Evolutionary conservation across 1,140 invertebrate genomes (phyloP).

Genomic region (Liolophura sinensis): DNA sequence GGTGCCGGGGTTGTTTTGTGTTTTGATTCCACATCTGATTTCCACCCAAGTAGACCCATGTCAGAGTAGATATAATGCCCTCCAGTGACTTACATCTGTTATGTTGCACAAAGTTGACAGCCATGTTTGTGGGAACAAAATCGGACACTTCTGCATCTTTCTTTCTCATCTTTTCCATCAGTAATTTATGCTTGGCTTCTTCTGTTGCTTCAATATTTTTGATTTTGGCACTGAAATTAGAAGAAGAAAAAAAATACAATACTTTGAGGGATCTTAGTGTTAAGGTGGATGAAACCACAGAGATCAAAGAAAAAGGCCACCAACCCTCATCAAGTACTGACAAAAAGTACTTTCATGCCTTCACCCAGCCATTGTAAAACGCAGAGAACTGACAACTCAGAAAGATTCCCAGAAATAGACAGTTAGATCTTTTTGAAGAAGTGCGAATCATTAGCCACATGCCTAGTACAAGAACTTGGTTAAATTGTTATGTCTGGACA

Average conservation of each 20-base stretch:
- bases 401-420: too few species aligned
- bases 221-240: constrained; percentile 81
- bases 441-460: too few species aligned
- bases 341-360: background rate
- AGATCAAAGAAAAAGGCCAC: background rate
- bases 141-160: constrained; percentile 88
- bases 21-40: too few species aligned
- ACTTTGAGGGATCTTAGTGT: background rate
- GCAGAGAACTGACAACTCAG: too few species aligned
- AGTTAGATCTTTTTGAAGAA: too few species aligned
- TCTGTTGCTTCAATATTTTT: constrained; percentile 97
- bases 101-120: constrained; percentile 96
- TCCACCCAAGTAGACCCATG: too few species aligned
- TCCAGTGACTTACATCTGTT: constrained; percentile 78
- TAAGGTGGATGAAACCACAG: background rate
- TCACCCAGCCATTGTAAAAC: background rate
- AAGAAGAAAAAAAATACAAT: constrained; percentile 8
- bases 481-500: too few species aligned
- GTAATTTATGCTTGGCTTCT: constrained; percentile 90
- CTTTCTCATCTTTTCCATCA: constrained; percentile 86
- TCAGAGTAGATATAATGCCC: too few species aligned
- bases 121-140: constrained; percentile 97
- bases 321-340: background rate
- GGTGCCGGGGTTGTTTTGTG: too few species aligned
- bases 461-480: too few species aligned